phyloP scores from a whole-genome alignment of 2,113 vertebrate species.

The Sapajus apella region DNA sequence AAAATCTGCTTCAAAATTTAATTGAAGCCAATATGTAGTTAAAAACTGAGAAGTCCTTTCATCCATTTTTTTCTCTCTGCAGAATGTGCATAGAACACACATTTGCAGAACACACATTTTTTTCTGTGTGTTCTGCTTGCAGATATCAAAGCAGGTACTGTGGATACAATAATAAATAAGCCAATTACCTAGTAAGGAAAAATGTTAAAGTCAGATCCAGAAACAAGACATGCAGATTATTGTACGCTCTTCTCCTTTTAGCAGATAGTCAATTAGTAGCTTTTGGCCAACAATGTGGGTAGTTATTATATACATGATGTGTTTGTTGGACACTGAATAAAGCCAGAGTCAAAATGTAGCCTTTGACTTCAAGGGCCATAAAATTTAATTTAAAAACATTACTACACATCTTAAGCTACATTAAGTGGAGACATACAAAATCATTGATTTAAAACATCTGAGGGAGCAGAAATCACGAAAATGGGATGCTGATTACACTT shows the following conservation, averaged over 20 bases:
- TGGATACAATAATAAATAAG: not conserved
- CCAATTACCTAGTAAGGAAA: not conserved
- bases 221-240: not conserved
- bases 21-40: not conserved
- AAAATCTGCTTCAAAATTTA: not conserved
- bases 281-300: not conserved
- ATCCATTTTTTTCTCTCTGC: not conserved
- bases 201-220: not conserved
- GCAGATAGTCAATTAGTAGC: not conserved
- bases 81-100: too few species aligned
- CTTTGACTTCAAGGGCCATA: not conserved
- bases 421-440: not conserved
- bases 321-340: not conserved
- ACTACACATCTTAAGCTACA: conserved; percentile 16
- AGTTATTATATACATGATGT: not conserved
- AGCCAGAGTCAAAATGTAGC: conserved; percentile 14
- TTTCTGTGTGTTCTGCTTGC: not conserved
- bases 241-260: not conserved
- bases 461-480: not conserved
- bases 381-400: conserved; percentile 32
- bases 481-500: not conserved
- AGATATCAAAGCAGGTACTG: not conserved
- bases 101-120: not conserved
- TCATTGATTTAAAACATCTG: not conserved
- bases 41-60: not conserved